Conservation (phyloP, 2,797 vertebrate species). For the Gila robusta region DNA sequence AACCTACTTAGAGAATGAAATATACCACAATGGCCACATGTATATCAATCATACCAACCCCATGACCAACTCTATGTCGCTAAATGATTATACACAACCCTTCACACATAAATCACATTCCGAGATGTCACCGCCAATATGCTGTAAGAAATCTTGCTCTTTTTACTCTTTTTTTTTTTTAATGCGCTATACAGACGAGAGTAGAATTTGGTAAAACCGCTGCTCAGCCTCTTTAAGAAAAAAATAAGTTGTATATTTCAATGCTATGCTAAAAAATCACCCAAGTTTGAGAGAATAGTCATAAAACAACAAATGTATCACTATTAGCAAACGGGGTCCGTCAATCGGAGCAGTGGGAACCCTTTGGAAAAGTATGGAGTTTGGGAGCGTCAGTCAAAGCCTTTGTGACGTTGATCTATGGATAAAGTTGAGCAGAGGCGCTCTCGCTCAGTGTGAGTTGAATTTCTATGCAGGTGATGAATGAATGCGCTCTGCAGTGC, state of each 20-base stretch:
- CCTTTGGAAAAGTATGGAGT: constrained; percentile 44
- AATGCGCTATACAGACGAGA: constrained; percentile 7
- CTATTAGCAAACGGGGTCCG: background rate
- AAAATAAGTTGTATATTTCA: background rate
- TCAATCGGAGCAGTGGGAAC: constrained; percentile 20
- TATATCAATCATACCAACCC: constrained; percentile 62
- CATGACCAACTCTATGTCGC: constrained; percentile 53
- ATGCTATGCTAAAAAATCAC: background rate
- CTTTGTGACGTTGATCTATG: constrained; percentile 67
- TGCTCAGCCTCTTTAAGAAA: background rate
- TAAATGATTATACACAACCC: constrained; percentile 60
- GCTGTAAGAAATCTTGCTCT: background rate
- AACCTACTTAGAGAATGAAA: constrained; percentile 67
- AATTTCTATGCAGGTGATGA: constrained; percentile 67
- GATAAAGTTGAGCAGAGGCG: constrained; percentile 49
- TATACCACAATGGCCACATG: constrained; percentile 51
- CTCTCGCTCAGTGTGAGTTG: constrained; percentile 60
- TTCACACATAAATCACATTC: constrained; percentile 61
- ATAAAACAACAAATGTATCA: background rate
- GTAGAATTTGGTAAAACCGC: background rate
- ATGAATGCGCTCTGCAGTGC: constrained; percentile 67
- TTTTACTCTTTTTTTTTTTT: background rate
- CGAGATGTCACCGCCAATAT: constrained; percentile 25
- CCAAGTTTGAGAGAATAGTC: background rate
- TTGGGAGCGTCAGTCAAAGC: constrained; percentile 58